Evolutionary conservation across 2,797 vertebrate genomes (phyloP).

Genomic region (Hafferia zeledoni): DNA sequence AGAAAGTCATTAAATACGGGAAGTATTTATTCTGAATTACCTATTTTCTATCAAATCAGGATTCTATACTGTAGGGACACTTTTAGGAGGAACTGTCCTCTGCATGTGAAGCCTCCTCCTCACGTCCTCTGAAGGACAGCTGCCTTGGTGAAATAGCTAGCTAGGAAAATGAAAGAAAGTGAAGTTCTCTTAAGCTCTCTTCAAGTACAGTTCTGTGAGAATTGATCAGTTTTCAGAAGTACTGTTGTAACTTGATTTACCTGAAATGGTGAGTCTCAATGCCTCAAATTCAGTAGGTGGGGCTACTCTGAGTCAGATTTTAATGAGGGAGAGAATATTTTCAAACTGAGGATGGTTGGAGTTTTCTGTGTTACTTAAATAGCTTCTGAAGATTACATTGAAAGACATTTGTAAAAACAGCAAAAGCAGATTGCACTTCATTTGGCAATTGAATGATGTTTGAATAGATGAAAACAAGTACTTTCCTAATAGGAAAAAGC

Average conservation of each 20-base stretch:
- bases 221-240: neutral
- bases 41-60: neutral
- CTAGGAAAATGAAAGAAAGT: neutral
- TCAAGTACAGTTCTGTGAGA: neutral
- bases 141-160: neutral
- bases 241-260: neutral
- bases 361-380: neutral
- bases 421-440: neutral
- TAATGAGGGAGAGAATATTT: neutral
- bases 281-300: neutral
- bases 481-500: neutral
- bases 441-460: neutral
- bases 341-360: neutral
- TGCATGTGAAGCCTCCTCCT: neutral
- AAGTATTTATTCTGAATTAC: neutral
- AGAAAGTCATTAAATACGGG: neutral
- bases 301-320: neutral
- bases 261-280: neutral
- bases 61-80: neutral
- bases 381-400: neutral
- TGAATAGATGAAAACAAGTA: neutral
- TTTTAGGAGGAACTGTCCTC: neutral
- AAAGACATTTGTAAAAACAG: conserved; percentile 1
- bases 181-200: neutral
- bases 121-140: neutral